Conservation (phyloP, 37 sponge, comb jelly and placozoan genomes). For the Geodia barretti region DNA sequence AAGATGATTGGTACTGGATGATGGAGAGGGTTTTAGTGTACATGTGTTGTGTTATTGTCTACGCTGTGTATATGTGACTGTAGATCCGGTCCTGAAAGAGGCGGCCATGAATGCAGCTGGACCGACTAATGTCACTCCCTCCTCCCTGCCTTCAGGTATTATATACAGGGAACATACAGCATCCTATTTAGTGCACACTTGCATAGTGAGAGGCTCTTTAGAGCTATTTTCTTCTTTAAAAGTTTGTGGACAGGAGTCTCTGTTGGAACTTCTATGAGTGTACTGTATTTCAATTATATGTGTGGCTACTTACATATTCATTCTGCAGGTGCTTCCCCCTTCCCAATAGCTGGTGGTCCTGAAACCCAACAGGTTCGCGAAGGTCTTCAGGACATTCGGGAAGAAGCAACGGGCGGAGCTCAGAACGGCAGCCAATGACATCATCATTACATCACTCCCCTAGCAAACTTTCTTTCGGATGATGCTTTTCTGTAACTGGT, state of each 20-base stretch:
- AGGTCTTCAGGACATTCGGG: background rate
- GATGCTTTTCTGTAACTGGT: background rate
- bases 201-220: too few species aligned
- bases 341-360: background rate
- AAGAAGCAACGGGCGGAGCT: background rate
- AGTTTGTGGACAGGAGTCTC: too few species aligned
- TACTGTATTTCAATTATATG: background rate
- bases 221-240: too few species aligned
- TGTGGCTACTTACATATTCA: too few species aligned
- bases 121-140: background rate
- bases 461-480: background rate
- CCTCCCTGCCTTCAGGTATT: background rate
- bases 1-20: too few species aligned
- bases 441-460: background rate
- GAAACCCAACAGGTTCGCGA: constrained; percentile 5
- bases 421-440: background rate
- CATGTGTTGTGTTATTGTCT: too few species aligned
- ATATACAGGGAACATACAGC: too few species aligned
- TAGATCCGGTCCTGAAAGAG: constrained; percentile 79
- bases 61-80: too few species aligned
- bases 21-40: too few species aligned
- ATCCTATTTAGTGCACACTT: too few species aligned
- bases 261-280: background rate
- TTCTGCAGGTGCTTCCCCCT: background rate
- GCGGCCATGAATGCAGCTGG: constrained; percentile 52